phyloP scores from a whole-genome alignment of 2,797 vertebrate genomes.

The Urocyon cinereoargenteus region DNA sequence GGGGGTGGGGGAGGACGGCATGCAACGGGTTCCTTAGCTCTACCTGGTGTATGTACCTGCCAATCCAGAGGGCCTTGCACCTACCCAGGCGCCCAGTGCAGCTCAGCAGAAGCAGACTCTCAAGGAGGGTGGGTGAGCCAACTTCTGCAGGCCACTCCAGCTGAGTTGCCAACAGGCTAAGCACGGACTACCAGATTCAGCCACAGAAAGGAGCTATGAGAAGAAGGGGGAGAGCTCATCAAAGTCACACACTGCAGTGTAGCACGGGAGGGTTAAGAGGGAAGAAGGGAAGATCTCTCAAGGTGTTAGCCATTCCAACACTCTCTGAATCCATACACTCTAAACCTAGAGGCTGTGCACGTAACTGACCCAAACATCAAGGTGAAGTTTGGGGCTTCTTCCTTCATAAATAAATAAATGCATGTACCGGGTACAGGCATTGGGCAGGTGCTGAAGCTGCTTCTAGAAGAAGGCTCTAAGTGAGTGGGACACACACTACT shows the following conservation, averaged over 20 bases:
- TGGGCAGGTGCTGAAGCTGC: neutral
- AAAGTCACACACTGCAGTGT: neutral
- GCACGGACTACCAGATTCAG: neutral
- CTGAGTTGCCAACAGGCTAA: neutral
- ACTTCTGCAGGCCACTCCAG: neutral
- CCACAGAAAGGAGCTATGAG: neutral
- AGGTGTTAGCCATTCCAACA: neutral
- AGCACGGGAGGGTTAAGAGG: accelerated
- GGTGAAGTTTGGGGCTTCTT: neutral
- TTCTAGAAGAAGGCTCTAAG: neutral
- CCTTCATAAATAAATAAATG: neutral
- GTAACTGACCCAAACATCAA: neutral
- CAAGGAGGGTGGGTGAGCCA: no score
- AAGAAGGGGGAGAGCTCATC: neutral
- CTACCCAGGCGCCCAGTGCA: neutral
- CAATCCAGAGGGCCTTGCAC: accelerated
- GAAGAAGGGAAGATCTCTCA: neutral
- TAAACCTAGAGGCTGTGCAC: accelerated
- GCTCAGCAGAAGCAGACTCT: neutral
- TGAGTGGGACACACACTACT: neutral
- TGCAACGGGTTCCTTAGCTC: neutral
- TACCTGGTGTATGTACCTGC: neutral
- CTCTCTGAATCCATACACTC: neutral
- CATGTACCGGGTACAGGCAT: neutral
- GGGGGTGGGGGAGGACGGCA: accelerated